These are phyloP conservation scores for Caenorhabditis becei DNA, from an alignment of 2,888 invertebrate genomes.

Conservation along the genomic window DNA sequence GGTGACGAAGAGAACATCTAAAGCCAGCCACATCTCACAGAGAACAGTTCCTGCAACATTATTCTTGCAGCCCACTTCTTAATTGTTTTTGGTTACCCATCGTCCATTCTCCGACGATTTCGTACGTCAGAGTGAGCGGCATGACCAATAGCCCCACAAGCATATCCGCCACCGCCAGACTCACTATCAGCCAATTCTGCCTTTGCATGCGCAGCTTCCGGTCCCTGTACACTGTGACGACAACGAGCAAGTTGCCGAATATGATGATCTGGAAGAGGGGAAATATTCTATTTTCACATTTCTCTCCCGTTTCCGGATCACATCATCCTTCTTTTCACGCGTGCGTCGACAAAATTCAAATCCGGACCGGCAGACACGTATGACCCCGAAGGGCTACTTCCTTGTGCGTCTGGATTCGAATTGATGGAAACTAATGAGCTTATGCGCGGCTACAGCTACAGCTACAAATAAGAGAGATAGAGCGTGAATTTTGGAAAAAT, in stretches of 20 bases:
- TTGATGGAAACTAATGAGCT: slow-evolving; percentile 7
- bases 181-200: slow-evolving; percentile 84
- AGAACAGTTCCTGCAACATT: slow-evolving; percentile 80
- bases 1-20: slow-evolving; percentile 84
- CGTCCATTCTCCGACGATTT: slow-evolving; percentile 84
- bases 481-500: slow-evolving; percentile 19
- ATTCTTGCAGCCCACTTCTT: slow-evolving; percentile 8
- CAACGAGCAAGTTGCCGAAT: slow-evolving; percentile 79
- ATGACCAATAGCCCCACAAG: slow-evolving; percentile 83
- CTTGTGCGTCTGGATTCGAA: slow-evolving; percentile 11
- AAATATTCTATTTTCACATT: slow-evolving; percentile 20
- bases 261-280: slow-evolving; percentile 78
- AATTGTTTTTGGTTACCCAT: slow-evolving; percentile 80
- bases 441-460: background rate
- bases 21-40: slow-evolving; percentile 84
- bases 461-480: background rate
- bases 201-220: slow-evolving; percentile 81
- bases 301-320: slow-evolving; percentile 14
- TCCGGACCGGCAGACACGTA: slow-evolving; percentile 5
- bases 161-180: slow-evolving; percentile 81
- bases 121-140: slow-evolving; percentile 83
- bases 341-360: background rate
- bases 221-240: slow-evolving; percentile 80
- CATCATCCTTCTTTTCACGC: slow-evolving; percentile 12
- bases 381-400: slow-evolving; percentile 15